phyloP scores from a whole-genome alignment of 2,113 vertebrate species.

The Peromyscus californicus region DNA sequence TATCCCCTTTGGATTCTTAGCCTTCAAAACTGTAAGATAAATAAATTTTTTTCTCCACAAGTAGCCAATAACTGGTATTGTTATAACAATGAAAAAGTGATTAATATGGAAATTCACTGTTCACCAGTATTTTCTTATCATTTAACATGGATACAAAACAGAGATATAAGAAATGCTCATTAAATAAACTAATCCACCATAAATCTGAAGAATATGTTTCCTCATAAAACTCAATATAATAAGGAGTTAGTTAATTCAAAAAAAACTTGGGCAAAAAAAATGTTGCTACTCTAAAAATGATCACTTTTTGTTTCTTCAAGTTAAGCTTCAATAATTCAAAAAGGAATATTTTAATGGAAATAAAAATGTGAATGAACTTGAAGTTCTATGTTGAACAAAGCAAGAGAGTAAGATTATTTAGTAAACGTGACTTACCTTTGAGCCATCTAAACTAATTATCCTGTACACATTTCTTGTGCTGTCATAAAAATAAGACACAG shows the following conservation, averaged over 20 bases:
- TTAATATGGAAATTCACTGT: not conserved
- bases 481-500: conserved; percentile 99
- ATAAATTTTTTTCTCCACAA: not conserved
- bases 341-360: conserved; percentile 23
- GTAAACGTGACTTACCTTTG: conserved; percentile 92
- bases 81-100: not conserved
- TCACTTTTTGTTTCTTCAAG: not conserved
- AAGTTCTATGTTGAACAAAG: not conserved
- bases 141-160: conserved; percentile 31
- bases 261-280: conserved; percentile 38
- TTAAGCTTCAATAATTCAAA: conserved; percentile 44
- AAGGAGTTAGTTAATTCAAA: not conserved
- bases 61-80: not conserved
- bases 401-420: conserved; percentile 36
- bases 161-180: not conserved
- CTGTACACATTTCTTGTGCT: conserved; percentile 99
- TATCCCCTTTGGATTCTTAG: not conserved
- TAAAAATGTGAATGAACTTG: conserved; percentile 26
- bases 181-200: conserved; percentile 1
- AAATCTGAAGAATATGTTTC: conserved; percentile 26
- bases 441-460: conserved; percentile 99
- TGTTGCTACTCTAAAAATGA: conserved; percentile 25
- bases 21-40: not conserved
- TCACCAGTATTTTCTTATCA: not conserved
- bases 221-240: not conserved